These are phyloP conservation scores for Caenorhabditis sulstoni DNA, from an alignment of 2,888 invertebrate species.

Conservation along the genomic window DNA sequence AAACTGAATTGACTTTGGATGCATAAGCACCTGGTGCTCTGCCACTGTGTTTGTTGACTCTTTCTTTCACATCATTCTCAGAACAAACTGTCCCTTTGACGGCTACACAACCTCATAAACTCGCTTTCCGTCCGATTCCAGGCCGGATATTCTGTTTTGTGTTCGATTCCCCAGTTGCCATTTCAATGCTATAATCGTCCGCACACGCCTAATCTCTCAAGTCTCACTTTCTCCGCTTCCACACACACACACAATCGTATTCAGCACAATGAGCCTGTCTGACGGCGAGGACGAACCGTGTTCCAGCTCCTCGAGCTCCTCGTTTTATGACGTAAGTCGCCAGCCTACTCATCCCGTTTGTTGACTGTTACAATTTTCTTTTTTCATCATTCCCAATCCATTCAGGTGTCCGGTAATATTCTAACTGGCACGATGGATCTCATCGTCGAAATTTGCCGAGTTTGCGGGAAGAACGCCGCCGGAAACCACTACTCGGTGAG, in stretches of 20 bases:
- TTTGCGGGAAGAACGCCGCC: conserved; percentile 42
- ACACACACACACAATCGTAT: conserved; percentile 2
- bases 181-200: conserved; percentile 21
- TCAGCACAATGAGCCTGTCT: conserved; percentile 39
- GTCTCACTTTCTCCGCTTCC: conserved; percentile 10
- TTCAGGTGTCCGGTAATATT: conserved; percentile 21
- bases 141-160: conserved; percentile 38
- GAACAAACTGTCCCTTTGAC: too few relatives aligned
- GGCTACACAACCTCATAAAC: too few relatives aligned
- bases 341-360: conserved; percentile 9
- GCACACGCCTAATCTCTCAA: conserved; percentile 34
- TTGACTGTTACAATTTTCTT: background rate
- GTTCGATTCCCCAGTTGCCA: conserved; percentile 11
- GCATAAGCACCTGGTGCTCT: too few relatives aligned
- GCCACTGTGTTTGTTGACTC: too few relatives aligned
- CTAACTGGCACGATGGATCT: too few relatives aligned
- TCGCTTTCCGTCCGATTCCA: background rate
- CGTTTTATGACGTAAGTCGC: conserved; percentile 31
- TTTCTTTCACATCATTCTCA: too few relatives aligned
- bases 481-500: conserved; percentile 51
- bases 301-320: conserved; percentile 7
- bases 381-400: background rate
- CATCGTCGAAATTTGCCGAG: conserved; percentile 21
- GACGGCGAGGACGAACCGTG: conserved; percentile 36
- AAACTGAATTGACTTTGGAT: too few relatives aligned